Conservation (phyloP, 2,888 invertebrate genomes). For the Leptopilina drosophilae region DNA sequence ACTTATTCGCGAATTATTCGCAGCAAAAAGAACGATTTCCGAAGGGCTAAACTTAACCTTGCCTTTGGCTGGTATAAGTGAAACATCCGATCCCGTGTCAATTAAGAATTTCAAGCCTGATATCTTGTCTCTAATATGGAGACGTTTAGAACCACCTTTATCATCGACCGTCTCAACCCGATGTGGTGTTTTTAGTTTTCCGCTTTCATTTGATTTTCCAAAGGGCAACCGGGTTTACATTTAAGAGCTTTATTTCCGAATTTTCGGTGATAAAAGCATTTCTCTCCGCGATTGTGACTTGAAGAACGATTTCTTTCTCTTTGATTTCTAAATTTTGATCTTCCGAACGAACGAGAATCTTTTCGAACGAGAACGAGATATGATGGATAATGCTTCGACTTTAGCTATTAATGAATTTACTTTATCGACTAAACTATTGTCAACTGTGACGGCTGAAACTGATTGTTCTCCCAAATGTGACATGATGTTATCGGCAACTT, state of each 20-base stretch:
- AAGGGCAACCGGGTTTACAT: background rate
- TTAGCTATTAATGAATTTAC: no score
- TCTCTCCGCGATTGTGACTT: background rate
- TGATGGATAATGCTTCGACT: no score
- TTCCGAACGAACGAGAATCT: no score
- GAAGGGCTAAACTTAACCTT: no score
- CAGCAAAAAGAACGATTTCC: no score
- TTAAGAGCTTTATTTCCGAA: background rate
- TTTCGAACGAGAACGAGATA: no score
- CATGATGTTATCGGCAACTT: background rate
- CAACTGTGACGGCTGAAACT: no score
- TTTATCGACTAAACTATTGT: no score
- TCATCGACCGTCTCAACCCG: background rate
- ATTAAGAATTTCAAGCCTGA: constrained; percentile 38
- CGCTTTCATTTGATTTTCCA: background rate
- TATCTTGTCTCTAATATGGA: constrained; percentile 41
- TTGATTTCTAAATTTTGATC: no score
- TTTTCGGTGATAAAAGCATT: background rate
- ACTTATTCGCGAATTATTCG: no score
- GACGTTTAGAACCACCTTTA: constrained; percentile 25
- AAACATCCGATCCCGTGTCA: constrained; percentile 46
- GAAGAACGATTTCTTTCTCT: no score
- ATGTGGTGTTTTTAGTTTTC: background rate
- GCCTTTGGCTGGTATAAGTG: constrained; percentile 29
- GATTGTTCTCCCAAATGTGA: no score